Conservation (phyloP, 2,113 vertebrate genomes). For the Macrotus californicus region DNA sequence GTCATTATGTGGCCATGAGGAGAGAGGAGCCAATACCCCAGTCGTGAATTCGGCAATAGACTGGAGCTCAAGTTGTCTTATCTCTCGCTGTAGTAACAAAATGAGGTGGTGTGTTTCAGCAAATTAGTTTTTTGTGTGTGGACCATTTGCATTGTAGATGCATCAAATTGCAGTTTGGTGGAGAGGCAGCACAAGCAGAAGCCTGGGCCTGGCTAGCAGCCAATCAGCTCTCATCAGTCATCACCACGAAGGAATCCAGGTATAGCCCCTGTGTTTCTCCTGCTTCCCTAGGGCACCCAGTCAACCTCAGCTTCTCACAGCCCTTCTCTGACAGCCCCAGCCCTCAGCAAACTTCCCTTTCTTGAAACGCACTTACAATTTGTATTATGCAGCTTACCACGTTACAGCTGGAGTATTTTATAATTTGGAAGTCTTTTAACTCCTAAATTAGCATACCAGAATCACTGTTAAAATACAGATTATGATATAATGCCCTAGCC, state of each 20-base stretch:
- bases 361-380: neutral
- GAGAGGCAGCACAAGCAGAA: slow-evolving; percentile 87
- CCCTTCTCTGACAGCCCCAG: neutral
- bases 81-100: neutral
- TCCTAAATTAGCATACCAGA: neutral
- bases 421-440: neutral
- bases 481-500: neutral
- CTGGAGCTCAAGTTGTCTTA: neutral
- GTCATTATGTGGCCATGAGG: neutral
- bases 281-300: neutral
- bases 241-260: slow-evolving; percentile 96
- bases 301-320: neutral
- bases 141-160: slow-evolving; percentile 80
- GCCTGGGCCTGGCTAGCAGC: slow-evolving; percentile 95
- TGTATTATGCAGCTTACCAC: neutral
- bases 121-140: neutral
- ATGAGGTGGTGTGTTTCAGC: neutral
- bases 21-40: neutral
- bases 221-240: slow-evolving; percentile 88
- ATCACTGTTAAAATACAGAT: neutral
- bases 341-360: neutral
- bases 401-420: slow-evolving; percentile 4
- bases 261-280: slow-evolving; percentile 39
- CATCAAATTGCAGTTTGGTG: slow-evolving; percentile 91
- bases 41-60: neutral